Conservation (phyloP, 1,140 invertebrate genomes). For the Bombyx mandarina region DNA sequence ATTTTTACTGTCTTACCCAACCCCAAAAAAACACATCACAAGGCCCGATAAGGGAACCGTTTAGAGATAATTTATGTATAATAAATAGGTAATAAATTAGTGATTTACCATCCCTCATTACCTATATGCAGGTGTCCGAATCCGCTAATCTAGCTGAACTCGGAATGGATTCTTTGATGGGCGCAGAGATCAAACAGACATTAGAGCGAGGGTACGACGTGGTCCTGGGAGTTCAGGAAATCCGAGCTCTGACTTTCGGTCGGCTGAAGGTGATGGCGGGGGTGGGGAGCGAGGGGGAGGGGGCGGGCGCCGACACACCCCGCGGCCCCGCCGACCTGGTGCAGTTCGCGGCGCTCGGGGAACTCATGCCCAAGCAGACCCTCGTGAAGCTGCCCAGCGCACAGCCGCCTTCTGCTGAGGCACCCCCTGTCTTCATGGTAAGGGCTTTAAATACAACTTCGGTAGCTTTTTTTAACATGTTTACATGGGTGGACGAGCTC, state of each 20-base stretch:
- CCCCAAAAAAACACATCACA: too few relatives aligned
- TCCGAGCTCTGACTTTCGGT: slow-evolving; percentile 84
- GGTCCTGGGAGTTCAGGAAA: slow-evolving; percentile 90
- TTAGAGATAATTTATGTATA: too few relatives aligned
- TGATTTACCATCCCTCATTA: too few relatives aligned
- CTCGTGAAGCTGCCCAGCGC: slow-evolving; percentile 73
- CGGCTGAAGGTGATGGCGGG: slow-evolving; percentile 78
- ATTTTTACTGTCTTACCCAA: too few relatives aligned
- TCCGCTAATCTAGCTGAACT: slow-evolving; percentile 88
- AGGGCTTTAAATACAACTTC: slow-evolving; percentile 5
- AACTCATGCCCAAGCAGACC: slow-evolving; percentile 77
- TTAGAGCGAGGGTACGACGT: slow-evolving; percentile 94
- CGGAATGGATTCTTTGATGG: slow-evolving; percentile 98
- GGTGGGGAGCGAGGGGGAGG: slow-evolving; percentile 21
- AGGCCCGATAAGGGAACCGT: too few relatives aligned
- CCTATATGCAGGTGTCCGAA: slow-evolving; percentile 70
- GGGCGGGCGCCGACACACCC: slow-evolving; percentile 21
- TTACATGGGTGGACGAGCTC: too few relatives aligned
- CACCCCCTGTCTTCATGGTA: slow-evolving; percentile 69
- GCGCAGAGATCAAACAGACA: slow-evolving; percentile 97
- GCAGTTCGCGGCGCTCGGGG: slow-evolving; percentile 60
- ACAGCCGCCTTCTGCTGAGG: slow-evolving; percentile 12
- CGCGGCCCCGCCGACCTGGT: slow-evolving; percentile 22
- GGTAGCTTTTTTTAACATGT: neutral
- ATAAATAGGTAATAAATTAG: too few relatives aligned